These are phyloP conservation scores for Cyclura pinguis DNA, from an alignment of 2,797 vertebrate genomes.

Conservation along the genomic window DNA sequence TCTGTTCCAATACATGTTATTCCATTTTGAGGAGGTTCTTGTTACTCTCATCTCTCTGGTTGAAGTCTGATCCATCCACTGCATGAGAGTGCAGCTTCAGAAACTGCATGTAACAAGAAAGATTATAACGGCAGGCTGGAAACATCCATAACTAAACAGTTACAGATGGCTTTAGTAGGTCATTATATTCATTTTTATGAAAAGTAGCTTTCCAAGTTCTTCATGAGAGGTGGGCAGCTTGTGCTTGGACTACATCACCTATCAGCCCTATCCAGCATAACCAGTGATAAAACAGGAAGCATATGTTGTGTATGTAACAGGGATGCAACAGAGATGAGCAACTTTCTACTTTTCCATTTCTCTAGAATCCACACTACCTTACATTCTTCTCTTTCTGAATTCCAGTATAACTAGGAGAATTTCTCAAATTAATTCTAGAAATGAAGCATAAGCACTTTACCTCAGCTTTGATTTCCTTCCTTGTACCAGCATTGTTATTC, in stretches of 20 bases:
- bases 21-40: not conserved
- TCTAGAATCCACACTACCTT: not conserved
- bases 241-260: not conserved
- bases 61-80: not conserved
- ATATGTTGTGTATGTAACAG: not conserved
- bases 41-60: not conserved
- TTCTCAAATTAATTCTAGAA: not conserved
- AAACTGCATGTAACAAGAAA: not conserved
- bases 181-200: not conserved
- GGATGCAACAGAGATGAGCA: not conserved
- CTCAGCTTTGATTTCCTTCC: not conserved
- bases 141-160: not conserved
- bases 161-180: not conserved
- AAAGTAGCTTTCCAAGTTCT: not conserved
- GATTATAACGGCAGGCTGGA: not conserved
- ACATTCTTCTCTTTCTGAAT: not conserved
- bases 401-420: not conserved
- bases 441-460: not conserved
- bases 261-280: no score
- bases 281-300: not conserved
- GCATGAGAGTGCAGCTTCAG: not conserved
- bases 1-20: not conserved
- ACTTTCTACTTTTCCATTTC: not conserved
- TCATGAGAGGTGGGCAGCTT: not conserved
- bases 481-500: not conserved